These are phyloP conservation scores for Dicyrtomina minuta DNA, from an alignment of 2,888 invertebrate genomes.

Conservation along the genomic window DNA sequence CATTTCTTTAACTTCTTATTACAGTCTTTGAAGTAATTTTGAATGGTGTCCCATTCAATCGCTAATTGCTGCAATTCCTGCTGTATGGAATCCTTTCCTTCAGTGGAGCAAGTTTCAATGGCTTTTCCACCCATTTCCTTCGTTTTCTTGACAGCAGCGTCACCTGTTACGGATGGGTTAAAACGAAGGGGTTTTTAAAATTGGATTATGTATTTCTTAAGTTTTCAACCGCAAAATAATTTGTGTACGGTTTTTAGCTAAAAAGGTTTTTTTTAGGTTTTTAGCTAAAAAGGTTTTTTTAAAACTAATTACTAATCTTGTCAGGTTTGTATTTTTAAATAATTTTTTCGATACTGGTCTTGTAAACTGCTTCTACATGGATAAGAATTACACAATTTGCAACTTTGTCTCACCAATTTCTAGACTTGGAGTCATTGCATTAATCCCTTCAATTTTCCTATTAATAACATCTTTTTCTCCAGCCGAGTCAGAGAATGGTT, in stretches of 20 bases:
- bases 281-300: neutral
- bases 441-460: conserved; percentile 11
- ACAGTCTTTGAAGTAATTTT: conserved; percentile 73
- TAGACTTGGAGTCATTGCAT: conserved; percentile 61
- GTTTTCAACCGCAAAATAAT: neutral
- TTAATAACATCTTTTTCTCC: conserved; percentile 70
- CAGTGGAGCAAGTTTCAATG: conserved; percentile 73
- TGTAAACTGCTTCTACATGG: neutral
- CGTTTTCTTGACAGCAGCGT: conserved; percentile 56
- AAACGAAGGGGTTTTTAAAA: neutral
- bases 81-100: conserved; percentile 78
- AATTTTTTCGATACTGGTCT: neutral
- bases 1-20: conserved; percentile 74
- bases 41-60: conserved; percentile 78
- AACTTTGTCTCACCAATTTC: conserved; percentile 68
- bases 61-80: conserved; percentile 79
- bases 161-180: conserved; percentile 8
- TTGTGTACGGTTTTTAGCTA: neutral
- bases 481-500: conserved; percentile 81
- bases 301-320: neutral
- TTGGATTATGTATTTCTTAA: neutral
- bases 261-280: too few relatives aligned
- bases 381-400: neutral
- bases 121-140: conserved; percentile 74
- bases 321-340: neutral